These are phyloP conservation scores for Lasiommata megera DNA, from an alignment of 2,888 invertebrate species.

Conservation along the genomic window DNA sequence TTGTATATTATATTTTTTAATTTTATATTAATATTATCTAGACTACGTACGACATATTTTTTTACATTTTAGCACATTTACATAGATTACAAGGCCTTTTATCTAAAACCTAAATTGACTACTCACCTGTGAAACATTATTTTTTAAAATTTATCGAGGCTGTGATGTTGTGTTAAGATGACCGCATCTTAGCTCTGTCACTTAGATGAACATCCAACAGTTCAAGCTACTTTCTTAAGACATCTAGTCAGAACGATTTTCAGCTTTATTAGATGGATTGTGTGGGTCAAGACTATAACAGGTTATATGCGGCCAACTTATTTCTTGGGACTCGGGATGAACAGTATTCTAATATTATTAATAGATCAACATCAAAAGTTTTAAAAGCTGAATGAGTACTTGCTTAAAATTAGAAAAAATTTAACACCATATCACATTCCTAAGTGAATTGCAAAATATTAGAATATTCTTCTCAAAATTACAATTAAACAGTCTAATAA, in stretches of 20 bases:
- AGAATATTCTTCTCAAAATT: conserved; percentile 28
- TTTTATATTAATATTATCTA: conserved; percentile 48
- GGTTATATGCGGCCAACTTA: background rate
- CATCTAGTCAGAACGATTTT: too few relatives aligned
- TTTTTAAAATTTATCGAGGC: conserved; percentile 30
- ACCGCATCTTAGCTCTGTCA: background rate
- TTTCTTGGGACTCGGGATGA: background rate
- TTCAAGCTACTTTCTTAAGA: too few relatives aligned
- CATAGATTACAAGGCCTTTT: conserved; percentile 70
- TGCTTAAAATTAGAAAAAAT: conserved; percentile 25
- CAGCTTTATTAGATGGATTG: too few relatives aligned
- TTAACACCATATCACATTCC: conserved; percentile 27
- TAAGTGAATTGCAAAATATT: conserved; percentile 27
- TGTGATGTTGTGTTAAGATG: conserved; percentile 31
- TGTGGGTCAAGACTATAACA: background rate
- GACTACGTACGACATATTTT: conserved; percentile 59
- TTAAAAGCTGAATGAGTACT: conserved; percentile 30
- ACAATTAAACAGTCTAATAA: conserved; percentile 50
- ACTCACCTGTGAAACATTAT: conserved; percentile 32
- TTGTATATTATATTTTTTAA: conserved; percentile 43
- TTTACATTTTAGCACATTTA: conserved; percentile 71
- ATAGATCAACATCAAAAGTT: conserved; percentile 23
- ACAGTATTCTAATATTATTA: background rate
- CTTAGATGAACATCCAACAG: too few relatives aligned
- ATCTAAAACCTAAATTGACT: conserved; percentile 40